Conservation (phyloP, 2,113 vertebrate genomes). For the Charina bottae region DNA sequence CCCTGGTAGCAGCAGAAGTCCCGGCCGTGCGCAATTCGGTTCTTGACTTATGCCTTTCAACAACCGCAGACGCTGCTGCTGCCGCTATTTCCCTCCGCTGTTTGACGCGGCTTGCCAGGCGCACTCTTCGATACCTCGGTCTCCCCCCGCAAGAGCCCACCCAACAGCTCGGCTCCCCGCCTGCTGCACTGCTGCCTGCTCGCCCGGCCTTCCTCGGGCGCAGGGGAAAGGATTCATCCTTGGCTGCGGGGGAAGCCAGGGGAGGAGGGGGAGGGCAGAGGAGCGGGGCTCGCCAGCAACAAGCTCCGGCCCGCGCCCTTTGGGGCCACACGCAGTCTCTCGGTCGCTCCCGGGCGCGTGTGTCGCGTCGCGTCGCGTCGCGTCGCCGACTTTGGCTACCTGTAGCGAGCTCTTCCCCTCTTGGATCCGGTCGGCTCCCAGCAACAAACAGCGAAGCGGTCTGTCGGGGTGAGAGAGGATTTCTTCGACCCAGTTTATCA, state of each 20-base stretch:
- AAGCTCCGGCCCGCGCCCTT: neutral
- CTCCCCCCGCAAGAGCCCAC: neutral
- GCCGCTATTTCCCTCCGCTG: neutral
- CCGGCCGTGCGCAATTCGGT: neutral
- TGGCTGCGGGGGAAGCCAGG: neutral
- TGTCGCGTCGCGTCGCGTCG: neutral
- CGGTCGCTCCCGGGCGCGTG: neutral
- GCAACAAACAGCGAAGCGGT: neutral
- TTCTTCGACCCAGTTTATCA: neutral
- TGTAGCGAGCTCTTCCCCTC: neutral
- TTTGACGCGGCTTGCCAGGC: neutral
- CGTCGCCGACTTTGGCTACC: neutral
- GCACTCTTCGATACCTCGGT: neutral
- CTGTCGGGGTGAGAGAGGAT: neutral
- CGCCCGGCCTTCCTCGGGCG: neutral
- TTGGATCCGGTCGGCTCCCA: neutral
- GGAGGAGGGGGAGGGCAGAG: neutral
- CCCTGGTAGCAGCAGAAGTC: neutral
- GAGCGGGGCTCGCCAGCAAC: neutral
- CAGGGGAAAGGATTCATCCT: conserved; percentile 16
- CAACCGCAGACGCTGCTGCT: neutral
- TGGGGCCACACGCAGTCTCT: neutral
- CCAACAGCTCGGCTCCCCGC: neutral
- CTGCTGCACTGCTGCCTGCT: neutral
- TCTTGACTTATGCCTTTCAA: neutral